Base-by-base conservation (phyloP, 2,113 vertebrate species). In the Pelecanoides urinatrix region DNA sequence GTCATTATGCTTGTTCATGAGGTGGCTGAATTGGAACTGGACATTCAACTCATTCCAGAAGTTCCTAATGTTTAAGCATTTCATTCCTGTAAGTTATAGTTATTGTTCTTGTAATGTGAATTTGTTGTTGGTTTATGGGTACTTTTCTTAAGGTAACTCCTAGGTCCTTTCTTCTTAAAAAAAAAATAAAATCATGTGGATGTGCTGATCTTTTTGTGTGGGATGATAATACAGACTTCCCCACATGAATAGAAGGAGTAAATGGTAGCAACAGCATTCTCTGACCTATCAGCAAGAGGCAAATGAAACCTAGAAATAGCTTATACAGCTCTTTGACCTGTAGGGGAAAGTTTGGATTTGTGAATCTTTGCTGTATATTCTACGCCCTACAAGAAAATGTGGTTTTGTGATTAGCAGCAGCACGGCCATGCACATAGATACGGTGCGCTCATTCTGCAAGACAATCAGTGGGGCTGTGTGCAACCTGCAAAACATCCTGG, bases 341-440 rank as follows among this genome's bases (percentile, higher is more conserved):
- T 2, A 52, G 42, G 19, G 47, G 55, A 47, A 59, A 56, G 72
- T 77, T 16, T 59, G 59, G 11, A 30, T 42, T 80, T 44, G 72
- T 83, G 50, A 52, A 40, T 88, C 52, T 68, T 22, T 55, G 50
- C 45, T 94, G 15, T 80, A 16, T 73, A 0, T 59, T 71, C 42
- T 25, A 0, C 52, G 40, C 32, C 77, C 1, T 36, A 0, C 3
- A 26, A 40, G 66, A 34, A 81, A 50, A 19, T 13, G 38, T 13
- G 40, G 6, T 7, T 70, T 55, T 86, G 67, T 71, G 59, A 42
- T 55, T 38, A 67, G 63, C 86, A 61, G 62, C n/a, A 55, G n/a
- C 0, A 1, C 0, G 2, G 29, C 75, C 1, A 1, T 38, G 32
- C n/a, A 19, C 1, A 1, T 7, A 29, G 58, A 11, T 16, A 3